Percentiles rank a stretch among this genome's conserved stretches.
Evolutionary conservation across 2,888 invertebrate genomes (phyloP).

Genomic region (Mechanitis mazaeus): DNA sequence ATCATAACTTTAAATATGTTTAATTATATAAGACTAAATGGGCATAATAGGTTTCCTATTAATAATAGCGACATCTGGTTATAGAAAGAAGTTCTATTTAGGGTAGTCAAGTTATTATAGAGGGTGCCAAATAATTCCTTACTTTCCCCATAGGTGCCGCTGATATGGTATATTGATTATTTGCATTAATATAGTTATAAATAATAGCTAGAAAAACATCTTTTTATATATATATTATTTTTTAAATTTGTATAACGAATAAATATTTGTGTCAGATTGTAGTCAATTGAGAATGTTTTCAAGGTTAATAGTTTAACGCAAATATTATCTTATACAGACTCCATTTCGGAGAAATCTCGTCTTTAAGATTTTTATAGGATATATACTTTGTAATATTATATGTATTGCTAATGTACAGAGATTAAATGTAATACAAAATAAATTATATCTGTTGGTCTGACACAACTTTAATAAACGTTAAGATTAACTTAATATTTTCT

Average conservation of each 20-base stretch:
- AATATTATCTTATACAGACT: conserved; percentile 25
- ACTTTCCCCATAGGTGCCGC: conserved; percentile 21
- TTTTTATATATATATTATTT: conserved; percentile 2
- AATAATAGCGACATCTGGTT: conserved; percentile 13
- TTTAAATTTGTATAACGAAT: conserved; percentile 13
- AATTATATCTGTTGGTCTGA: too few species aligned
- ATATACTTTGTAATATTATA: conserved; percentile 9
- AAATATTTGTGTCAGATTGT: conserved; percentile 18
- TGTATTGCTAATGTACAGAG: background rate
- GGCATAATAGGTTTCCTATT: too few species aligned
- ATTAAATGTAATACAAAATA: too few species aligned
- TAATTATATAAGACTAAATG: too few species aligned
- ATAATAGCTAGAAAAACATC: background rate
- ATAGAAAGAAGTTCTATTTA: background rate
- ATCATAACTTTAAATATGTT: too few species aligned
- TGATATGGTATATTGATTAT: background rate
- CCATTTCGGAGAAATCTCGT: conserved; percentile 22
- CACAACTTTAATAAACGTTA: background rate
- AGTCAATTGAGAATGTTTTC: conserved; percentile 21
- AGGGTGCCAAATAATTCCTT: conserved; percentile 7
- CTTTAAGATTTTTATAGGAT: background rate
- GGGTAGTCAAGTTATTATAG: background rate
- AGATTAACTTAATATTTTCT: background rate
- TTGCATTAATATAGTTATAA: background rate
- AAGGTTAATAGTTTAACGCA: conserved; percentile 25